Base-by-base conservation (phyloP, 2,113 vertebrate genomes). In the Urocolius indicus region DNA sequence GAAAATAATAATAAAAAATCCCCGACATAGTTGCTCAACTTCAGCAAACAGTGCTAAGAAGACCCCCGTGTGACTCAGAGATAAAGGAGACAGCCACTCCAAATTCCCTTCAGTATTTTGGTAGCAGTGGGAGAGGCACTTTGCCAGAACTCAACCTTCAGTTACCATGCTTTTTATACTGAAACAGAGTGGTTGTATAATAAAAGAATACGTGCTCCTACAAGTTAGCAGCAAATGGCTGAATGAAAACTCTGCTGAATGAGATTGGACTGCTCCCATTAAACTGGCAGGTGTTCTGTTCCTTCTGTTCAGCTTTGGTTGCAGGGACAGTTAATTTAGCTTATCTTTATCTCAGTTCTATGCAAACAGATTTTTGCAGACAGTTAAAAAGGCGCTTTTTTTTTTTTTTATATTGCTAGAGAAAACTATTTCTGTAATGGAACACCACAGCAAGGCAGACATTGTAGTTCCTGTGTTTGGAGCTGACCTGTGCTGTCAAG, bases 41-140 rank as follows among this genome's bases (percentile, higher is more conserved):
- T 87, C 49, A 97, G 75, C 87, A 95, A 90, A 93, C 68, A 91
- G 75, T 74, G 71, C 82, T 77, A 57, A 90, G 79, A 94, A 95
- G 96, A 96, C 10, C 8, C 13, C 29, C 1, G 3, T 41, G 41
- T 94, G 90, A 90, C 46, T 95, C 88, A 90, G 84, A 90, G 61
- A 89, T 96, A 92, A 84, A 88, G 57, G 41, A 89, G 26, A 36
- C 16, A 72, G 41, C 49, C n/a, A 6, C 22, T 87, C 78, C 7
- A 18, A 84, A 80, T 74, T 76, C 78, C 55, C 41, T 93, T 92
- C 83, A n/a, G 65, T 55, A 27, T 89, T 90, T 63, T 84, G 45
- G 80, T 49, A 81, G 59, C 55, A 94, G 67, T 5, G 12, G 24
- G 55, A 96, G 51, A 89, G 82, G 34, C 2, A 1, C 66, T 65